A percentile compares a stretch with the other conserved stretches of the same genome.
phyloP scores from a whole-genome alignment of 2,797 vertebrate genomes.

The Peromyscus eremicus region DNA sequence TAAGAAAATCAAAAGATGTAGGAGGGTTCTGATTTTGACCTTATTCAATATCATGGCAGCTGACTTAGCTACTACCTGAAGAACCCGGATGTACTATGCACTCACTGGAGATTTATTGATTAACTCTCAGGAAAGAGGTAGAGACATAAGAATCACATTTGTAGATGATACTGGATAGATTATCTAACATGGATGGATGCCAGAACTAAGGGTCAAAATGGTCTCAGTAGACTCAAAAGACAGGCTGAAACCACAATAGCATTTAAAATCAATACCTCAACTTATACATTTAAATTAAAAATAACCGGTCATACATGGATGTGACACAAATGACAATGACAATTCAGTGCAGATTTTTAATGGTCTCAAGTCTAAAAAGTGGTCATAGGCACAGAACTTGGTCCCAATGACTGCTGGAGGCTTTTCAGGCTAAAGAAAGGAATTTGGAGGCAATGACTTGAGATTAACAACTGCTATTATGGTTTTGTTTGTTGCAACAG shows the following conservation, averaged over 20 bases:
- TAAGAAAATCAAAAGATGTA: background rate
- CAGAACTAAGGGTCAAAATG: conserved; percentile 30
- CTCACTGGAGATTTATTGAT: conserved; percentile 13
- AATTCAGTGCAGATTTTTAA: background rate
- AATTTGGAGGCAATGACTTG: background rate
- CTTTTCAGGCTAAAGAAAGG: background rate
- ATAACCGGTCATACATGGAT: background rate
- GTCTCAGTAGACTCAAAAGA: conserved; percentile 48
- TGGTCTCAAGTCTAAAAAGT: background rate
- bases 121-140: conserved; percentile 51
- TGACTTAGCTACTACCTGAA: conserved; percentile 10
- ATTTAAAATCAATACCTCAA: conserved; percentile 57
- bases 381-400: background rate
- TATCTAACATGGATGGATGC: background rate
- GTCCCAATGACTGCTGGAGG: background rate
- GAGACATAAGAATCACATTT: conserved; percentile 22
- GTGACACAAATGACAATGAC: background rate
- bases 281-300: conserved; percentile 53
- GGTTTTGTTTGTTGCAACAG: conserved; percentile 28
- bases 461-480: background rate
- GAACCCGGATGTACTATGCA: background rate
- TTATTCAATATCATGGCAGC: background rate
- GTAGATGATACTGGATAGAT: conserved; percentile 25
- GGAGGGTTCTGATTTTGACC: background rate
- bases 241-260: background rate